Base-by-base conservation (phyloP, 2,888 invertebrate species). In the Antheraea yamamai region DNA sequence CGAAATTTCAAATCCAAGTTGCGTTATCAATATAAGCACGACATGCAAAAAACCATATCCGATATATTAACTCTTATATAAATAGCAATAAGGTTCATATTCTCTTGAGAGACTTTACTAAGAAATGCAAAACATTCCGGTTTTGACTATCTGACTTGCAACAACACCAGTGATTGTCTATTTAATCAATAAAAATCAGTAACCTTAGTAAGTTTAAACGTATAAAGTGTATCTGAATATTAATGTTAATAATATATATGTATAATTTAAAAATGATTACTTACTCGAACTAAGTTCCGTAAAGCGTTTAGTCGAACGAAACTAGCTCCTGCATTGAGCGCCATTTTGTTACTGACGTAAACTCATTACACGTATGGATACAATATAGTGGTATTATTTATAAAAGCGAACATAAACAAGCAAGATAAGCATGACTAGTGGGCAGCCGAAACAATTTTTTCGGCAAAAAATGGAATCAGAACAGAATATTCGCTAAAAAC, bases 311-410 rank as follows among this genome's bases (percentile, higher is more conserved):
- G 82, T 35, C 89, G 85, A 78, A 91, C 80, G 75, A 92, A 89
- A 88, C 89, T 84, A 78, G 88, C 89, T 79, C 91, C 87, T 39
- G 85, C 84, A 80, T 88, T 90, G 81, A 93, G 88, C 88, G 92
- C 92, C 93, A 93, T 93, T 77, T 87, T 90, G 86, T 74, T 75
- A 90, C 89, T 90, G 87, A 88, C 77, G 77, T 68, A 75, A 72
- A 64, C 74, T 77, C 78, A 78, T 79, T 81, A 80, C 76, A 66
- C 14, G 64, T 66, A 30, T 30, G 4, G 64, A 26, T 66, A 66
- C 30, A 16, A 78, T 78, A 78, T 78, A 75, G 76, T 70, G 35
- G 58, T 76, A 79, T 78, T 82, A 84, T 84, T 84, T 82, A 81
- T 78, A 80, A 78, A 79, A 81, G 72, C 74, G 39, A 79, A 81